Conservation (phyloP, 2,797 vertebrate species). For the Pseudopleuronectes americanus region DNA sequence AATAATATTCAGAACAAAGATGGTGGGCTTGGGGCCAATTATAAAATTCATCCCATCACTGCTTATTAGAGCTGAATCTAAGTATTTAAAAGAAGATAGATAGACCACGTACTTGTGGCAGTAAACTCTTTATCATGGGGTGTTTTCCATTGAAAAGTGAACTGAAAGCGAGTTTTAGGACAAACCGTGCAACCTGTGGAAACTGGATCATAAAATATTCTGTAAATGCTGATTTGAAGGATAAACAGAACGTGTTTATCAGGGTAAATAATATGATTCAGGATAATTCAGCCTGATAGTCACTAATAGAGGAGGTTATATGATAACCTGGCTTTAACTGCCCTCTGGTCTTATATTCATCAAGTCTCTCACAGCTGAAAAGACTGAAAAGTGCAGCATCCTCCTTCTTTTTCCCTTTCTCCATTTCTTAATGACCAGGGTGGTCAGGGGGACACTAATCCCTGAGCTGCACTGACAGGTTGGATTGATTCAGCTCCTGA, state of each 20-base stretch:
- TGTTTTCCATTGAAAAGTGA: too few species aligned
- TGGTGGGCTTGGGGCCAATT: too few species aligned
- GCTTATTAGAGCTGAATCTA: too few species aligned
- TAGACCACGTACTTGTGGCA: too few species aligned
- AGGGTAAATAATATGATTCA: background rate
- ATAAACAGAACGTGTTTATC: background rate
- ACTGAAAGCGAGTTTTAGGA: too few species aligned
- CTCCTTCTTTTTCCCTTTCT: conserved; percentile 4
- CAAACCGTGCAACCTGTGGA: background rate
- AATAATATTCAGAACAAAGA: too few species aligned
- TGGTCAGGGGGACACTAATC: conserved; percentile 30
- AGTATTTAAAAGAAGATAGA: too few species aligned
- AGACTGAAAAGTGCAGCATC: background rate
- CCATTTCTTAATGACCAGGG: conserved; percentile 21
- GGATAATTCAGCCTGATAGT: background rate
- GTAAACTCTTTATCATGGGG: too few species aligned
- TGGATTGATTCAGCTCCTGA: conserved; percentile 43
- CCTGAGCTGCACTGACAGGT: conserved; percentile 19
- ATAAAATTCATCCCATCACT: too few species aligned
- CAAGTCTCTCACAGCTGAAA: conserved; percentile 28
- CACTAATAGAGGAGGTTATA: background rate
- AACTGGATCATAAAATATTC: background rate
- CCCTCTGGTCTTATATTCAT: conserved; percentile 31
- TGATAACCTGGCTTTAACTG: conserved; percentile 5
- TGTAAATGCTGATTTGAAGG: background rate